Conservation (phyloP, 2,888 invertebrate species). For the Scaptomyza flava region DNA sequence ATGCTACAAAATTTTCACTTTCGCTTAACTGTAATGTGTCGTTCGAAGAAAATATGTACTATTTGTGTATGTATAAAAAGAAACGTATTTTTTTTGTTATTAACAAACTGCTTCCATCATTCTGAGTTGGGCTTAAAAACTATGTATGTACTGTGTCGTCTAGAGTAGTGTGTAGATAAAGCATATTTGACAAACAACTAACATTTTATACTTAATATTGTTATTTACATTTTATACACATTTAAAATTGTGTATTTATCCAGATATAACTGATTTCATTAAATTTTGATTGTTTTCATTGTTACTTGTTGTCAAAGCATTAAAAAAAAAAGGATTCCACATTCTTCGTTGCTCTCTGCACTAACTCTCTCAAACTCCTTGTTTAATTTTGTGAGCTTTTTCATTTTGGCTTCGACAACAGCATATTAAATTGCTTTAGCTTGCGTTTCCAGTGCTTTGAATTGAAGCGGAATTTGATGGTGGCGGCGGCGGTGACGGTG, state of each 20-base stretch:
- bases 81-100: conserved; percentile 11
- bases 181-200: conserved; percentile 60
- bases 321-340: background rate
- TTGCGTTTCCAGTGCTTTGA: conserved; percentile 72
- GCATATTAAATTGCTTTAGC: conserved; percentile 66
- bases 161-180: conserved; percentile 34
- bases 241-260: conserved; percentile 47
- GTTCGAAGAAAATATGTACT: conserved; percentile 15
- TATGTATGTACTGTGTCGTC: conserved; percentile 12
- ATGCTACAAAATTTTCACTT: conserved; percentile 28
- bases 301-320: conserved; percentile 24
- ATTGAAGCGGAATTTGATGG: conserved; percentile 72
- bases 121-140: conserved; percentile 24
- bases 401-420: conserved; percentile 53
- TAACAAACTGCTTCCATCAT: conserved; percentile 27
- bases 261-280: conserved; percentile 20
- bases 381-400: conserved; percentile 1
- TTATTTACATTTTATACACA: conserved; percentile 63
- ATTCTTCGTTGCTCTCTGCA: background rate
- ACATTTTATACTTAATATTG: conserved; percentile 33
- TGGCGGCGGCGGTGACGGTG: conserved; percentile 23
- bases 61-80: background rate
- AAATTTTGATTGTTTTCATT: conserved; percentile 45
- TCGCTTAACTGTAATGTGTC: conserved; percentile 30
- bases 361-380: conserved; percentile 2